Evolutionary conservation across 2,888 invertebrate species (phyloP).

Genomic region (Reticulitermes lucifugus): DNA sequence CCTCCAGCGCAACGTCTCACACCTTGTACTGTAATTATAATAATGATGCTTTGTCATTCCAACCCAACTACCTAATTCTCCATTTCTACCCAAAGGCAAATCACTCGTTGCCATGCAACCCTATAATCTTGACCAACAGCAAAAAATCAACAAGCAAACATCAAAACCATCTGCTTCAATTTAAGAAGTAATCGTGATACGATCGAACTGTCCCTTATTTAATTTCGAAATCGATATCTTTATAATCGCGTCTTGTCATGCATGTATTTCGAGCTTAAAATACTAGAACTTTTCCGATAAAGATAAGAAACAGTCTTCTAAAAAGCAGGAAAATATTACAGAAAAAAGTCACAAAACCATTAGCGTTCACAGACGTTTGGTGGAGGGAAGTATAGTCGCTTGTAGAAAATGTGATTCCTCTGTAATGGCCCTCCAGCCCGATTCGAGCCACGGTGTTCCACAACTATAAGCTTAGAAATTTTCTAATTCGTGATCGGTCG

Average conservation of each 20-base stretch:
- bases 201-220: slow-evolving; percentile 27
- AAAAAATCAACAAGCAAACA: slow-evolving; percentile 11
- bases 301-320: not conserved
- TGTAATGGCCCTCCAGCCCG: too few relatives aligned
- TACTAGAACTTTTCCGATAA: not conserved
- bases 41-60: slow-evolving; percentile 31
- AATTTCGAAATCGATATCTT: slow-evolving; percentile 26
- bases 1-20: not conserved
- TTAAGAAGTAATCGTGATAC: slow-evolving; percentile 30
- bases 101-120: slow-evolving; percentile 12
- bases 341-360: too few relatives aligned
- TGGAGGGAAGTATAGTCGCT: too few relatives aligned
- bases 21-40: slow-evolving; percentile 10
- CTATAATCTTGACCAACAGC: slow-evolving; percentile 34
- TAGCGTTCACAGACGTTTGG: too few relatives aligned
- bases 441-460: too few relatives aligned
- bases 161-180: slow-evolving; percentile 29
- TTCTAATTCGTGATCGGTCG: too few relatives aligned
- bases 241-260: not conserved
- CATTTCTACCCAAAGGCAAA: slow-evolving; percentile 18
- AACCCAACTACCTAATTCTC: slow-evolving; percentile 34
- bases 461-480: too few relatives aligned
- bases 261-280: not conserved
- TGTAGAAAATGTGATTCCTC: too few relatives aligned
- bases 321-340: not conserved